These are phyloP conservation scores for Adrianichthys oophorus DNA, from an alignment of 2,797 vertebrate genomes.

Conservation along the genomic window DNA sequence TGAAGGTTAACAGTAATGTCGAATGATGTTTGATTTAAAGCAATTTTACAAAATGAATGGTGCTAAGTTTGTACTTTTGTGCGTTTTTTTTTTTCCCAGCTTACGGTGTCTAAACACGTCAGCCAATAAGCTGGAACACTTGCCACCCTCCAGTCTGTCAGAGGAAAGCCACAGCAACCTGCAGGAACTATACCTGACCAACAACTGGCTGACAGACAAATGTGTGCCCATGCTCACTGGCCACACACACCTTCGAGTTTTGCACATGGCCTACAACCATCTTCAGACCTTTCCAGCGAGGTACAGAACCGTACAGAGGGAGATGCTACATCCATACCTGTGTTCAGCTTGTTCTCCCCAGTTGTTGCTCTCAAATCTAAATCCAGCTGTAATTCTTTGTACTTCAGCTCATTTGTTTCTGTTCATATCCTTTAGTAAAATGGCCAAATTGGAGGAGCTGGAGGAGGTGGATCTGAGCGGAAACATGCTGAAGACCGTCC, in stretches of 20 bases:
- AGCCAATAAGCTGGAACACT: slow-evolving; percentile 92
- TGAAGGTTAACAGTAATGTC: slow-evolving; percentile 6
- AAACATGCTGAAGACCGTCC: slow-evolving; percentile 94
- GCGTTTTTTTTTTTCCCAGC: slow-evolving; percentile 64
- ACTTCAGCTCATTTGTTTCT: background rate
- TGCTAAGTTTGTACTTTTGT: background rate
- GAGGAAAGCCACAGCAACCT: slow-evolving; percentile 92
- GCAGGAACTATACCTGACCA: slow-evolving; percentile 95
- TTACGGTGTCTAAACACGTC: slow-evolving; percentile 92
- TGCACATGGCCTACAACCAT: slow-evolving; percentile 96
- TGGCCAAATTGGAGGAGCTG: slow-evolving; percentile 96
- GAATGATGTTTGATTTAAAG: background rate
- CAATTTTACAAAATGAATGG: background rate
- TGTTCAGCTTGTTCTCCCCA: background rate
- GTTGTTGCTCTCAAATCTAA: no score
- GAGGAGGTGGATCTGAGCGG: slow-evolving; percentile 97
- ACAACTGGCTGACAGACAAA: slow-evolving; percentile 94
- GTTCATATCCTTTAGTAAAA: slow-evolving; percentile 83
- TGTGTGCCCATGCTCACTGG: slow-evolving; percentile 92
- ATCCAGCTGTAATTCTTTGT: background rate
- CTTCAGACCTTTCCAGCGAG: slow-evolving; percentile 96
- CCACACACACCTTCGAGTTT: slow-evolving; percentile 88
- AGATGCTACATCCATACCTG: background rate
- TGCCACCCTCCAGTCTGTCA: slow-evolving; percentile 90
- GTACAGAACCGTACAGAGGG: slow-evolving; percentile 60